Evolutionary conservation across 1,140 invertebrate species (phyloP).

Genomic region (Papilio dardanus): DNA sequence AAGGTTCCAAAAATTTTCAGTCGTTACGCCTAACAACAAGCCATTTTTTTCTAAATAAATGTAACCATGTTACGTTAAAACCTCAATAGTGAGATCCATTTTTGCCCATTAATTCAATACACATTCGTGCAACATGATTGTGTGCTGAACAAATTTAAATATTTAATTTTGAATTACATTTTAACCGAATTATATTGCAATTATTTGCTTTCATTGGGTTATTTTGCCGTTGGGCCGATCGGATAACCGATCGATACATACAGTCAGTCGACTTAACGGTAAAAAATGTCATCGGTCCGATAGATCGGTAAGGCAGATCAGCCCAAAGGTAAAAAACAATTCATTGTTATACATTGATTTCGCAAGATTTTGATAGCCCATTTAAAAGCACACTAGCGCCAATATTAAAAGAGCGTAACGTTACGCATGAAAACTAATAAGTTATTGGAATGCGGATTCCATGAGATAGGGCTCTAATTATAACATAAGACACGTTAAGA

Average conservation of each 20-base stretch:
- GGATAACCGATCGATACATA: too few species aligned
- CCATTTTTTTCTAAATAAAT: too few species aligned
- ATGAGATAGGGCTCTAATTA: neutral
- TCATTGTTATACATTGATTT: neutral
- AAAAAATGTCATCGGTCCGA: too few species aligned
- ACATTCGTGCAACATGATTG: neutral
- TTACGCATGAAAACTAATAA: neutral
- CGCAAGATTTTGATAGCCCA: neutral
- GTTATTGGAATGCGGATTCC: neutral
- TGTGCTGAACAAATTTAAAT: slow-evolving; percentile 2
- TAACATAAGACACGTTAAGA: neutral
- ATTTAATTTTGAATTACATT: neutral
- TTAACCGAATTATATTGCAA: neutral
- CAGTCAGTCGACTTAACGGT: too few species aligned
- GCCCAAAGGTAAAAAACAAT: too few species aligned
- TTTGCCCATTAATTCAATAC: neutral
- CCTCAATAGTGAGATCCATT: neutral
- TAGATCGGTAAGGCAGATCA: too few species aligned
- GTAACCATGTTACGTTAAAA: too few species aligned
- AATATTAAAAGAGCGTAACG: neutral
- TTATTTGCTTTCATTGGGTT: neutral
- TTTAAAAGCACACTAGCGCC: neutral
- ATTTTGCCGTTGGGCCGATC: too few species aligned
- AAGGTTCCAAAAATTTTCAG: slow-evolving; percentile 68
- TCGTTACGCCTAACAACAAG: too few species aligned